Base-by-base conservation (phyloP, 2,797 vertebrate species). In the Melanotaenia trifasciata region DNA sequence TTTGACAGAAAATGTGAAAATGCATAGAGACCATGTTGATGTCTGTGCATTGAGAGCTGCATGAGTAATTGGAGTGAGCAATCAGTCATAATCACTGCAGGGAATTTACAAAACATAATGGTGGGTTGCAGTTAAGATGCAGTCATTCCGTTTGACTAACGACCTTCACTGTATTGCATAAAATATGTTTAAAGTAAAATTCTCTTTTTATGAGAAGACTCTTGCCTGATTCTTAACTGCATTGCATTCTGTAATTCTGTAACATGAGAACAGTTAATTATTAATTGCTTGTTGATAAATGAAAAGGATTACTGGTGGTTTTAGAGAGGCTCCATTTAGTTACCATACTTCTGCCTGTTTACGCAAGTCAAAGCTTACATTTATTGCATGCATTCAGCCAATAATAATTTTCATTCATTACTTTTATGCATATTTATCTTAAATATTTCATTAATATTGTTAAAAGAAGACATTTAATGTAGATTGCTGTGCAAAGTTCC, bases 301-400 rank as follows among this genome's bases (percentile, higher is more conserved):
- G 13, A 35, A 22, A 57, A 18, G 51, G 38, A 76, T 67, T n/a
- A 0, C 30, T 92, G 71, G 68, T 88, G 89, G 81, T 45, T 72
- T 54, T n/a, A 58, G 20, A 43, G 69, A 28, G n/a, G 33, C 57
- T 66, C 57, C 47, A 70, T 64, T 71, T 67, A 67, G 70, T 66
- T 30, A 61, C 26, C 30, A 13, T 0, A 1, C 22, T 69, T 9
- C 26, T 32, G 5, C 5, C 10, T 72, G 8, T 33, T 11, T 72
- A 60, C 50, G 8, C 28, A 62, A 50, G 10, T 40, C 22, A 32
- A 9, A 11, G 0, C 12, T 14, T 33, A 10, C 0, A 22, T 64
- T 59, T 9, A 43, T 61, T 12, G 7, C 57, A 9, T 33, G 20
- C 59, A 16, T 57, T 73, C 11, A 45, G 13, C 28, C 65, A 4